Base-by-base conservation (phyloP, 1,140 invertebrate genomes). In the Drosophila ercepeae region DNA sequence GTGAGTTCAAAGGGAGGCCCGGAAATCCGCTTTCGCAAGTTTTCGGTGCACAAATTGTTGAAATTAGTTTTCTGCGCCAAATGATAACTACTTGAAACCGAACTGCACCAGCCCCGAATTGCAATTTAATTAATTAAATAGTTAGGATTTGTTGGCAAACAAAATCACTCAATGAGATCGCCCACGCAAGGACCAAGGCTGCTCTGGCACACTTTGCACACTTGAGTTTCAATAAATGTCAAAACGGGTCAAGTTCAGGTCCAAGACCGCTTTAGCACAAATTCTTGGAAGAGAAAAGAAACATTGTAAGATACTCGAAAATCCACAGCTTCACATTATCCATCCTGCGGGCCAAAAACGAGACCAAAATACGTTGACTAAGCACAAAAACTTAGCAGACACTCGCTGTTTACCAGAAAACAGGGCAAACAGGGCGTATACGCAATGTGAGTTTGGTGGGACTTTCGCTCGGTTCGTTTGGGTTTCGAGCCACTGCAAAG, bases 101-200 rank as follows among this genome's bases (percentile, higher is more conserved):
- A 88, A 71, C 77, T 84, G 79, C 60, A 78, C 34, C 52, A 36
- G 21, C 25, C 16, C 32, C 42, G 27, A 72, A 89, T 72, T 83
- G 83, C 70, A 89, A 88, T 88, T 82, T 59, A 86, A 84, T 89
- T 89, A 89, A 78, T 79, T 73, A 89, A 89, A 89, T 74, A 79
- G 78, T 76, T 76, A 39, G 41, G 16, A 75, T 57, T 75, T 13
- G 34, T 32, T 32, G 29, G 19, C n/a, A 29, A 23, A 7, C 5
- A 29, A 53, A 72, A 36, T 48, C 16, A 46, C 13, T 34, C 19
- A 34, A 19, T 18, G 9, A 23, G 21, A 27, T 29, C 23, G 13
- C 16, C 44, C 8, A 1, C 14, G 29, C 42, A 29, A 16, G 18
- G 18, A 29, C 8, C 7, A 4, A 18, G n/a, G 7, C 9, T 5